Conservation (phyloP, 2,113 vertebrate genomes). For the Megaceryle maxima region DNA sequence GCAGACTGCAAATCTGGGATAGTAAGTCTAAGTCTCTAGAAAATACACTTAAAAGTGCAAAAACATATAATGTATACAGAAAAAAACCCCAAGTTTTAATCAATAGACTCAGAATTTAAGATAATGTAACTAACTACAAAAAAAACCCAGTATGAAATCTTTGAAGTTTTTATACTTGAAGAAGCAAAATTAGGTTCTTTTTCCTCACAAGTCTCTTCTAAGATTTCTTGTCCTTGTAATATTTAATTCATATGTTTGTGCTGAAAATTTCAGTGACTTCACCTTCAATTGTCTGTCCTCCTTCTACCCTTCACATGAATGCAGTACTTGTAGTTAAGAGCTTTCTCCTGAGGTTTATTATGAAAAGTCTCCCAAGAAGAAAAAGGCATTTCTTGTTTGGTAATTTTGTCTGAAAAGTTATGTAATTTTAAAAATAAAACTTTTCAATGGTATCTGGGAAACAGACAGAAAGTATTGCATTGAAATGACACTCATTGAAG, state of each 20-base stretch:
- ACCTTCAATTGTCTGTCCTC: slow-evolving; percentile 66
- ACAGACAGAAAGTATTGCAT: background rate
- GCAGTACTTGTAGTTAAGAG: slow-evolving; percentile 24
- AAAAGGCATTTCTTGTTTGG: slow-evolving; percentile 36
- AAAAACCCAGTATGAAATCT: slow-evolving; percentile 26
- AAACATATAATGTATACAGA: background rate
- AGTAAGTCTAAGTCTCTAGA: background rate
- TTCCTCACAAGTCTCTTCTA: slow-evolving; percentile 32
- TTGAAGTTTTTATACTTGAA: slow-evolving; percentile 50
- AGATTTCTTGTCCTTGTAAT: slow-evolving; percentile 57
- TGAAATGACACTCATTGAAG: background rate
- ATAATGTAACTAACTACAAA: background rate
- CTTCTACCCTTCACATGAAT: slow-evolving; percentile 42
- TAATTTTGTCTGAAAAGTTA: slow-evolving; percentile 47
- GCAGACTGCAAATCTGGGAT: background rate
- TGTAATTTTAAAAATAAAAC: slow-evolving; percentile 52
- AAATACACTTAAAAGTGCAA: background rate
- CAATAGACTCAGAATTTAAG: background rate
- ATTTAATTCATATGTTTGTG: slow-evolving; percentile 68
- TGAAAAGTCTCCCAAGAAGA: slow-evolving; percentile 53
- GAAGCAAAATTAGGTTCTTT: background rate
- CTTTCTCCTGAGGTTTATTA: slow-evolving; percentile 59
- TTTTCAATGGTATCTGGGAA: background rate
- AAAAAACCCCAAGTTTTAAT: background rate
- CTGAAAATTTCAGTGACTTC: slow-evolving; percentile 62